Conservation (phyloP, 2,113 vertebrate genomes). For the Mirounga angustirostris region DNA sequence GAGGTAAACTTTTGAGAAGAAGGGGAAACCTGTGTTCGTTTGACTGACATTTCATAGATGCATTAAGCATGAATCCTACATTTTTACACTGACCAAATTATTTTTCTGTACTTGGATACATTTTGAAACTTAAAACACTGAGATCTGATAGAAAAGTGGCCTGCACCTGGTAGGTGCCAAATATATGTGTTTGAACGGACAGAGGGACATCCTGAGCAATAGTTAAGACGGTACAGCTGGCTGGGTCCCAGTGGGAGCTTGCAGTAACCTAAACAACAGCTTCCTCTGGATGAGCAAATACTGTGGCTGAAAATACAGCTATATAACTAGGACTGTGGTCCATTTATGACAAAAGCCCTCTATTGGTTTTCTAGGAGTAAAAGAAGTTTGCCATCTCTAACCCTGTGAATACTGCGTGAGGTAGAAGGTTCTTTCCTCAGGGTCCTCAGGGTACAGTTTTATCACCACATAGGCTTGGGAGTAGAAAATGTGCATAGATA, state of each 20-base stretch:
- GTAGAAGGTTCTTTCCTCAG: background rate
- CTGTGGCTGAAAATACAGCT: background rate
- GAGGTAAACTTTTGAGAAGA: background rate
- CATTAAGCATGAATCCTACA: slow-evolving; percentile 19
- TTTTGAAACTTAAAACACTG: slow-evolving; percentile 57
- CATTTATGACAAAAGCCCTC: background rate
- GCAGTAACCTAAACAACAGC: background rate
- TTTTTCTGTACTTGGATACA: background rate
- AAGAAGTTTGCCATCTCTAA: background rate
- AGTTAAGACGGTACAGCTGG: background rate
- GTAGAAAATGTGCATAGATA: background rate
- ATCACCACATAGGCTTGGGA: background rate
- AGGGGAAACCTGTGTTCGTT: background rate
- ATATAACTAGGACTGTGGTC: background rate
- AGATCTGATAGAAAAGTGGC: background rate
- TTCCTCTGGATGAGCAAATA: slow-evolving; percentile 25
- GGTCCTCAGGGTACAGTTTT: background rate
- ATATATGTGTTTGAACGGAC: background rate
- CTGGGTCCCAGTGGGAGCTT: background rate
- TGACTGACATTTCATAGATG: slow-evolving; percentile 29
- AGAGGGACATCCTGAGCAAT: background rate
- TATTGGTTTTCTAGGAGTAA: slow-evolving; percentile 5
- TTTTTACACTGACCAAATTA: background rate
- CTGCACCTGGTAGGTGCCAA: background rate
- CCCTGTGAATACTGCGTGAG: background rate